These are phyloP conservation scores for Eueides isabella DNA, from an alignment of 1,140 invertebrate species.

Conservation along the genomic window DNA sequence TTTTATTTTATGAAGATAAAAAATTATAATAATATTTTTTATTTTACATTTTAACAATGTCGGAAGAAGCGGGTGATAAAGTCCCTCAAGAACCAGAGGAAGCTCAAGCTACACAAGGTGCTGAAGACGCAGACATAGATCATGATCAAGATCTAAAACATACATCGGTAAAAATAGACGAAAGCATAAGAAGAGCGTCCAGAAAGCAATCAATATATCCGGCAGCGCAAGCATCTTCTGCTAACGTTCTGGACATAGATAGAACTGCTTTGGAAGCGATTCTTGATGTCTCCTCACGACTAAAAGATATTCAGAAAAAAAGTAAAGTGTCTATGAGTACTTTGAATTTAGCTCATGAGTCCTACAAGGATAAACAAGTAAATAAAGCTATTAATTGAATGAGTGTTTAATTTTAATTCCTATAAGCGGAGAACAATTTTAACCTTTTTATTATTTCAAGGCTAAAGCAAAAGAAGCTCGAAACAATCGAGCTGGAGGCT, in stretches of 20 bases:
- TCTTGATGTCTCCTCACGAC: conserved; percentile 65
- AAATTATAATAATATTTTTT: not conserved
- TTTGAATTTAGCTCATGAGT: conserved; percentile 65
- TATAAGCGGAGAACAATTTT: conserved; percentile 17
- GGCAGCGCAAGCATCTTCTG: conserved; percentile 25
- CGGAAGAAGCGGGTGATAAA: conserved; percentile 45
- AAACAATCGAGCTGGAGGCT: conserved; percentile 70
- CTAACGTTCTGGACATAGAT: conserved; percentile 57
- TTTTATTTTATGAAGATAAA: not conserved
- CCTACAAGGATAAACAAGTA: conserved; percentile 79
- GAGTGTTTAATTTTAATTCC: conserved; percentile 39
- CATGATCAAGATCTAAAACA: conserved; percentile 49
- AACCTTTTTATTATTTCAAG: conserved; percentile 55
- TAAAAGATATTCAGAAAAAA: conserved; percentile 69
- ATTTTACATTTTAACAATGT: conserved; percentile 43
- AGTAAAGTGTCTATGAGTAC: conserved; percentile 72
- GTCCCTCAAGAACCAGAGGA: conserved; percentile 37
- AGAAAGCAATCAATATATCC: conserved; percentile 43
- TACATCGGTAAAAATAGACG: conserved; percentile 53
- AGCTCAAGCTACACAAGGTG: conserved; percentile 20
- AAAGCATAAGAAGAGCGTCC: conserved; percentile 46
- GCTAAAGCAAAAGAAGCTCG: conserved; percentile 81
- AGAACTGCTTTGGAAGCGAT: conserved; percentile 73
- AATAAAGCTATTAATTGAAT: conserved; percentile 44
- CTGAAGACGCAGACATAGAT: conserved; percentile 34